phyloP scores from a whole-genome alignment of 2,113 vertebrate species.

The Upupa epops region DNA sequence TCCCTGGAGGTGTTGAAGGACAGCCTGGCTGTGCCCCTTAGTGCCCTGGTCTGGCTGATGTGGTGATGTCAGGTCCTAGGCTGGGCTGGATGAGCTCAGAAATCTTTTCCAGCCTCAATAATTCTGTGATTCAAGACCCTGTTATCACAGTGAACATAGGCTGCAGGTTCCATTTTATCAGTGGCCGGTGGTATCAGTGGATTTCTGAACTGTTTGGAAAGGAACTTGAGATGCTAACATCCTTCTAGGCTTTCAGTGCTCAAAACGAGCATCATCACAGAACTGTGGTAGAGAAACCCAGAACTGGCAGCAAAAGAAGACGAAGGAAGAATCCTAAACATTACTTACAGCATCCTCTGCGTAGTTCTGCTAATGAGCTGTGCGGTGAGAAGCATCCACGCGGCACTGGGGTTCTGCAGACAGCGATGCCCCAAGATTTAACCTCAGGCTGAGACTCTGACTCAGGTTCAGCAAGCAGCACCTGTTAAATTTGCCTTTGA shows the following conservation, averaged over 20 bases:
- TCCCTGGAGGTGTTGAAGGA: too few species aligned
- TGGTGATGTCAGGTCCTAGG: too few species aligned
- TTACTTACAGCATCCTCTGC: neutral
- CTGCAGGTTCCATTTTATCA: neutral
- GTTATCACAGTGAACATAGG: neutral
- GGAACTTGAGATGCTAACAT: neutral
- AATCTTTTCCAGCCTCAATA: too few species aligned
- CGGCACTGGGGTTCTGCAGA: neutral
- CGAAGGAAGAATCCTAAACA: neutral
- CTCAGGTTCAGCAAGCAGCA: constrained; percentile 9
- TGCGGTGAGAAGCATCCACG: neutral
- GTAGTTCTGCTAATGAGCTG: neutral
- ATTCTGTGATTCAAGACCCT: neutral
- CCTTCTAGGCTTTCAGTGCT: constrained; percentile 20
- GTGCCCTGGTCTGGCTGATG: too few species aligned
- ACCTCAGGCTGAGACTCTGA: neutral
- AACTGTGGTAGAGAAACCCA: neutral
- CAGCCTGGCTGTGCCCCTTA: too few species aligned
- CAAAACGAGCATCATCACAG: constrained; percentile 5
- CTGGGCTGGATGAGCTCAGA: too few species aligned
- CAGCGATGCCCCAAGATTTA: neutral
- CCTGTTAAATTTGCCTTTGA: constrained; percentile 44
- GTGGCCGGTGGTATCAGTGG: neutral
- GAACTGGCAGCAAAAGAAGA: constrained; percentile 8
- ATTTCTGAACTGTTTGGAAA: constrained; percentile 20